These are phyloP conservation scores for Ovis canadensis DNA, from an alignment of 2,113 vertebrate species.

Conservation along the genomic window DNA sequence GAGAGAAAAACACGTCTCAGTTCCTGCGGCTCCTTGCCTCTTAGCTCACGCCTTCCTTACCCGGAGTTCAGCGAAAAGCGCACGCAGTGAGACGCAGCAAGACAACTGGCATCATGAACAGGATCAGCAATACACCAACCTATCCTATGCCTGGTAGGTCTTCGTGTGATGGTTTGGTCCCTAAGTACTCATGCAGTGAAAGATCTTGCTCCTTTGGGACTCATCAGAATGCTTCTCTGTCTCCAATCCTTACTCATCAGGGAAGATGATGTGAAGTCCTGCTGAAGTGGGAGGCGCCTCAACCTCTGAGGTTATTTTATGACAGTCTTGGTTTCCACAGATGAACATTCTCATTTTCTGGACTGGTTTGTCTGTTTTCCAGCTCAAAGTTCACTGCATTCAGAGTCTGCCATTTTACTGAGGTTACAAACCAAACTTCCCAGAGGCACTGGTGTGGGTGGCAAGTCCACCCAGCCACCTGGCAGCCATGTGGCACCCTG, in stretches of 20 bases:
- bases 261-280: background rate
- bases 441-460: accelerated
- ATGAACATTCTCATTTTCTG: background rate
- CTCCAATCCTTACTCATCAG: background rate
- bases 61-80: background rate
- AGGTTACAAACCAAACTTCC: background rate
- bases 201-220: background rate
- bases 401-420: background rate
- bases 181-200: background rate
- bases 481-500: background rate
- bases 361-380: background rate
- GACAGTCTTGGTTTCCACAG: background rate
- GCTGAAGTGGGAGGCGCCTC: background rate
- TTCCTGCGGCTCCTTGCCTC: background rate
- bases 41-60: background rate
- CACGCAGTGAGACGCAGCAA: background rate
- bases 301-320: background rate
- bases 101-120: background rate
- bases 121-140: background rate
- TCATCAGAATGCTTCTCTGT: background rate
- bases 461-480: background rate
- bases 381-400: background rate
- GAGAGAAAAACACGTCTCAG: background rate
- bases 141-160: background rate
- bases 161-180: background rate